Conservation (phyloP, 2,888 invertebrate species). For the Tillus elongatus region DNA sequence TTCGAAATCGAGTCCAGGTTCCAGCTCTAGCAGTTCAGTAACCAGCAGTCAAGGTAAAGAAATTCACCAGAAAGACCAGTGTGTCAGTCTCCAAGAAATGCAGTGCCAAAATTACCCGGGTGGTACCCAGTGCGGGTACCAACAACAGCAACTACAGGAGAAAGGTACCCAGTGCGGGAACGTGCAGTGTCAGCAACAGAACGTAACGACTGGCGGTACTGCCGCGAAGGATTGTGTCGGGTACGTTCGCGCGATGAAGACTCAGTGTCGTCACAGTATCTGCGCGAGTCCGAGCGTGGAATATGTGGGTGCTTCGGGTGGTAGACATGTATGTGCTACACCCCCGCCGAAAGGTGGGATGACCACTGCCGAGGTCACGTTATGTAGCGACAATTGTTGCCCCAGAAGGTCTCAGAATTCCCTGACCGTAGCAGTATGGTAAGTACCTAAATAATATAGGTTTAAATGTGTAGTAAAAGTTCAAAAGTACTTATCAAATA, state of each 20-base stretch:
- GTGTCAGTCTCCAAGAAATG: conserved; percentile 33
- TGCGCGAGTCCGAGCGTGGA: conserved; percentile 45
- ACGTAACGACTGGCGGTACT: conserved; percentile 30
- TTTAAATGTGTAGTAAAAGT: no score
- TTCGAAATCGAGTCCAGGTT: conserved; percentile 43
- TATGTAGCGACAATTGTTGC: conserved; percentile 36
- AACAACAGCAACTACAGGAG: conserved; percentile 34
- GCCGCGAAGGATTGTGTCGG: no score
- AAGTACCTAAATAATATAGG: no score
- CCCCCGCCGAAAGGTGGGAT: conserved; percentile 37
- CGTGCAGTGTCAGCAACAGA: conserved; percentile 23
- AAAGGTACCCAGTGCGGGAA: conserved; percentile 40
- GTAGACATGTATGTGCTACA: conserved; percentile 45
- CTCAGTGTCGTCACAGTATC: conserved; percentile 42
- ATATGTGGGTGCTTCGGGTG: conserved; percentile 56
- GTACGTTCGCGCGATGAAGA: conserved; percentile 25
- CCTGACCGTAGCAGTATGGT: conserved; percentile 15
- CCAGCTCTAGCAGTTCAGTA: conserved; percentile 45
- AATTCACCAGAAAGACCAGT: conserved; percentile 22
- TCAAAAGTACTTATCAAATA: no score
- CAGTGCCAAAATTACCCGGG: conserved; percentile 39
- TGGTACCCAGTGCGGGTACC: conserved; percentile 14
- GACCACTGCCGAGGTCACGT: conserved; percentile 28
- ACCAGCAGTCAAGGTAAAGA: conserved; percentile 39
- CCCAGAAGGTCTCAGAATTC: conserved; percentile 32